phyloP scores from a whole-genome alignment of 1,140 invertebrate genomes.

The Lithobius niger region DNA sequence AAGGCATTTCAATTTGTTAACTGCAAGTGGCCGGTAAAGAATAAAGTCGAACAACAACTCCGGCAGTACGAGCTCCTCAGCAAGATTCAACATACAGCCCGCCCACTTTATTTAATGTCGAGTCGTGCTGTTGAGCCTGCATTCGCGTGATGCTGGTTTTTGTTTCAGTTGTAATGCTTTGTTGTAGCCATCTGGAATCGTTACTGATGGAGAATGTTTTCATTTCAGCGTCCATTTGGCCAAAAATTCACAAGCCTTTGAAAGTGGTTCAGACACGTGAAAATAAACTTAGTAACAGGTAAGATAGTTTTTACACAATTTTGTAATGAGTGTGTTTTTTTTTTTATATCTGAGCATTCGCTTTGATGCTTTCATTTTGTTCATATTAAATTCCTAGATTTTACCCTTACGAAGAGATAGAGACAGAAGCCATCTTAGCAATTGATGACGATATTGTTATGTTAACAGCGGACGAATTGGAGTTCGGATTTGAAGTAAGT shows the following conservation, averaged over 20 bases:
- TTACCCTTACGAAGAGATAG: conserved; percentile 81
- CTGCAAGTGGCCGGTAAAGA: no score
- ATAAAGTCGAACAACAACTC: no score
- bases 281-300: conserved; percentile 83
- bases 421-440: conserved; percentile 79
- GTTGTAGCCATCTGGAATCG: no score
- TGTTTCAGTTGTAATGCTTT: no score
- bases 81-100: no score
- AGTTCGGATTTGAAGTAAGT: conserved; percentile 65
- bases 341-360: no score
- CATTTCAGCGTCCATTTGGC: conserved; percentile 62
- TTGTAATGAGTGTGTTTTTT: neutral
- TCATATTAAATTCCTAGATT: conserved; percentile 42
- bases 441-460: conserved; percentile 91
- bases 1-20: no score
- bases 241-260: conserved; percentile 70
- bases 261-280: conserved; percentile 81
- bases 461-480: conserved; percentile 81
- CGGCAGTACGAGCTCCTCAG: no score
- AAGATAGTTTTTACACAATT: conserved; percentile 10
- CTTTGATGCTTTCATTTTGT: conserved; percentile 4
- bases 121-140: no score
- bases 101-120: no score
- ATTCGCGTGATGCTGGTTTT: no score
- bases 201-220: no score